phyloP scores from a whole-genome alignment of 1,140 invertebrate genomes.

The Philotrypesis tridentata region DNA sequence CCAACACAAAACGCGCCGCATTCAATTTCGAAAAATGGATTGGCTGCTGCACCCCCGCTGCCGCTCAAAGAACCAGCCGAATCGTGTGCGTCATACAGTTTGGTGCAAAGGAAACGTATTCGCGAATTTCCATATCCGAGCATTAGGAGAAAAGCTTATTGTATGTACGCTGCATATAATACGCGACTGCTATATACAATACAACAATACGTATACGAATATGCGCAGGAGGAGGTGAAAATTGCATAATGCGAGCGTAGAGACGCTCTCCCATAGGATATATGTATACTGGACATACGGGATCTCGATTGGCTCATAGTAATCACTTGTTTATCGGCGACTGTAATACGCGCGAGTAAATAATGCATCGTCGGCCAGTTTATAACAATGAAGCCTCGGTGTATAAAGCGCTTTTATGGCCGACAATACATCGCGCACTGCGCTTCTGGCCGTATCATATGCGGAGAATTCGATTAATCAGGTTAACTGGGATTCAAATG shows the following conservation, averaged over 20 bases:
- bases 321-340: constrained; percentile 37
- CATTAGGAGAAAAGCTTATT: not conserved
- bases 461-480: constrained; percentile 36
- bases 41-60: not conserved
- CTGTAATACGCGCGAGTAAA: not conserved
- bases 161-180: not conserved
- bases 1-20: not conserved
- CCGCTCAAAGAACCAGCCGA: not conserved
- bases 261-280: too few species aligned
- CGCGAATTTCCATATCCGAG: not conserved
- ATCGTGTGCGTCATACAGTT: not conserved
- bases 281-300: not conserved
- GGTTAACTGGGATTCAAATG: constrained; percentile 32
- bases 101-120: not conserved
- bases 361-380: constrained; percentile 2
- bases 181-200: too few species aligned
- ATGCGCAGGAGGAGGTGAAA: not conserved
- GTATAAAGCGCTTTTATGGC: constrained; percentile 32
- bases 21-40: constrained; percentile 9
- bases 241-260: constrained; percentile 32
- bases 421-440: constrained; percentile 8
- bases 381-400: constrained; percentile 28
- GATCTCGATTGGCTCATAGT: constrained; percentile 25
- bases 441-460: not conserved
- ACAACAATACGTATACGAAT: not conserved